These are phyloP conservation scores for Setipinna tenuifilis DNA, from an alignment of 2,797 vertebrate genomes.

Conservation along the genomic window DNA sequence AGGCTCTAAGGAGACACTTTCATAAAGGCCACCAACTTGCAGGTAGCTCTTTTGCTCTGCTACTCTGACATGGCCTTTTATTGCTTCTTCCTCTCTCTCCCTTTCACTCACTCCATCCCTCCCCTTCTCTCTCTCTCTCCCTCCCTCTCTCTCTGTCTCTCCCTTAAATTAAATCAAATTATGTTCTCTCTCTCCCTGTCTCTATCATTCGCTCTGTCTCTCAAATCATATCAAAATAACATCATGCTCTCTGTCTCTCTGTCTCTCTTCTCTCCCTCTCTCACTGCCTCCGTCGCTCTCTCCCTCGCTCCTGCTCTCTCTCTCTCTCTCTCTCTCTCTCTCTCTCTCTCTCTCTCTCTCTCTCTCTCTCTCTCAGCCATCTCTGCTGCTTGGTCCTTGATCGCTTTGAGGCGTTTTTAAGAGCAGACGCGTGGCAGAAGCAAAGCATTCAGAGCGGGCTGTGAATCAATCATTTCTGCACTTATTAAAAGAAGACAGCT, in stretches of 20 bases:
- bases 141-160: not conserved
- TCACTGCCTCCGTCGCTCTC: not conserved
- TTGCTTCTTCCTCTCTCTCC: no score
- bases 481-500: not conserved
- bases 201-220: not conserved
- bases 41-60: no score
- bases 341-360: not conserved
- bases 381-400: not conserved
- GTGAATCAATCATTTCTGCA: conserved; percentile 19
- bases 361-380: not conserved
- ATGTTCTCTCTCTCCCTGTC: not conserved
- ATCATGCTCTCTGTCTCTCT: not conserved
- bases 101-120: not conserved
- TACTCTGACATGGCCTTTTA: no score
- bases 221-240: not conserved
- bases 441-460: not conserved
- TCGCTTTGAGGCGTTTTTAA: conserved; percentile 8
- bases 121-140: not conserved
- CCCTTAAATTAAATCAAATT: no score
- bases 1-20: no score
- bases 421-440: not conserved
- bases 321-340: conserved; percentile 17
- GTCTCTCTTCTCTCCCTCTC: not conserved
- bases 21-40: no score
- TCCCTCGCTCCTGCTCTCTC: conserved; percentile 49